Conservation (phyloP, 2,797 vertebrate genomes). For the Cossypha heuglini region DNA sequence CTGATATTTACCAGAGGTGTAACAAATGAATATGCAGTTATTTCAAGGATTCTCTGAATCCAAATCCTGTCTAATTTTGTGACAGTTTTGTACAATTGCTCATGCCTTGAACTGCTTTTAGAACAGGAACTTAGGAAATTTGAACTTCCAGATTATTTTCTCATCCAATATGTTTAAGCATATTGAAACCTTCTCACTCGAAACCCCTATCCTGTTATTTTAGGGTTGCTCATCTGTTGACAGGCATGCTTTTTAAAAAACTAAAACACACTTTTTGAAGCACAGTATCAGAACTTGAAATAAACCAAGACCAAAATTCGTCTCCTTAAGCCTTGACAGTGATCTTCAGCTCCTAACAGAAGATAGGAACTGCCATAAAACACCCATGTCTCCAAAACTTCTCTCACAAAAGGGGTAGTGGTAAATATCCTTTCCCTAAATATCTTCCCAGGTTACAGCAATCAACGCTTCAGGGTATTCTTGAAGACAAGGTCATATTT, state of each 20-base stretch:
- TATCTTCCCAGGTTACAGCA: not conserved
- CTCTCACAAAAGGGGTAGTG: not conserved
- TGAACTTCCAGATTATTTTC: not conserved
- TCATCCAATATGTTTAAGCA: not conserved
- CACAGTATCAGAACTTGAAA: not conserved
- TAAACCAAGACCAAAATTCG: not conserved
- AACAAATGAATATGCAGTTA: not conserved
- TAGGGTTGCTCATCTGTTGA: not conserved
- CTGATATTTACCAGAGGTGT: not conserved
- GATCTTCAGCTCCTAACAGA: not conserved
- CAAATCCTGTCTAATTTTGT: not conserved
- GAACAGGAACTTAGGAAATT: not conserved
- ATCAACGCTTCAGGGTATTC: not conserved
- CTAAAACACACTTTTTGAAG: not conserved
- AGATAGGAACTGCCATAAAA: not conserved
- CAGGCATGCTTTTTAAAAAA: not conserved
- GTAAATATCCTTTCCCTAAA: not conserved
- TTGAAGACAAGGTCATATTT: not conserved
- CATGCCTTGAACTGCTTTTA: not conserved
- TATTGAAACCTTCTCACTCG: not conserved
- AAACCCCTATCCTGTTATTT: not conserved
- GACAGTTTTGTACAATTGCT: not conserved
- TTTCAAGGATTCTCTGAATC: not conserved
- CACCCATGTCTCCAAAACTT: not conserved
- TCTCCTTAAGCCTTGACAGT: not conserved